phyloP scores from a whole-genome alignment of 2,113 vertebrate species.

The Verasper variegatus region DNA sequence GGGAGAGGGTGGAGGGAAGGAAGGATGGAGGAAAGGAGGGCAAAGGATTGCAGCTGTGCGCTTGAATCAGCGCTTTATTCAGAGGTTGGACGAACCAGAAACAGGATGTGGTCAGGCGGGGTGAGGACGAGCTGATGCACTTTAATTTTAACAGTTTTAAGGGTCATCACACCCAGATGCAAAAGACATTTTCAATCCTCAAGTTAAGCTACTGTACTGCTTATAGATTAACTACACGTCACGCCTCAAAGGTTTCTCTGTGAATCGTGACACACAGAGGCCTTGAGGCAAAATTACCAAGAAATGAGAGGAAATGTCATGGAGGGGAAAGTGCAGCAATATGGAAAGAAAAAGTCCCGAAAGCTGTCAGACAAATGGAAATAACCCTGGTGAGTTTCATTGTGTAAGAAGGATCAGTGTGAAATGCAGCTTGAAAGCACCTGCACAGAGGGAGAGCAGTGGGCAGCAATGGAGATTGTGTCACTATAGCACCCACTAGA shows the following conservation, averaged over 20 bases:
- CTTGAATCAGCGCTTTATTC: slow-evolving; percentile 77
- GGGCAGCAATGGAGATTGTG: slow-evolving; percentile 68
- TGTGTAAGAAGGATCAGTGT: background rate
- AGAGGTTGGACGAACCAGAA: slow-evolving; percentile 58
- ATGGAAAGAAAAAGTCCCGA: slow-evolving; percentile 1
- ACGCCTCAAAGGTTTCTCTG: background rate
- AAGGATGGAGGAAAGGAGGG: slow-evolving; percentile 64
- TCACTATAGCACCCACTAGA: slow-evolving; percentile 67
- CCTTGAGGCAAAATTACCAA: background rate
- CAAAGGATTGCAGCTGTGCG: slow-evolving; percentile 70
- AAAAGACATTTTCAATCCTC: background rate
- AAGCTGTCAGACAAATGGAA: slow-evolving; percentile 7
- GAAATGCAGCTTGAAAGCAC: slow-evolving; percentile 27
- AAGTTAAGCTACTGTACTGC: background rate
- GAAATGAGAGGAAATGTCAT: slow-evolving; percentile 8
- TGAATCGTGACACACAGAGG: no score
- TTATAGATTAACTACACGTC: background rate
- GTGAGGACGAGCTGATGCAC: slow-evolving; percentile 45
- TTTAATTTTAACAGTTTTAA: no score
- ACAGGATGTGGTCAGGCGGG: slow-evolving; percentile 67
- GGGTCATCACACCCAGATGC: no score
- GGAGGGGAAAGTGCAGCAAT: background rate
- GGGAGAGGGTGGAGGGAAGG: slow-evolving; percentile 58
- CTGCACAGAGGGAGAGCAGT: slow-evolving; percentile 52
- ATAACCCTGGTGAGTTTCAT: slow-evolving; percentile 15